Evolutionary conservation across 2,888 invertebrate species (phyloP).

Genomic region (Stenoptilia bipunctidactyla): DNA sequence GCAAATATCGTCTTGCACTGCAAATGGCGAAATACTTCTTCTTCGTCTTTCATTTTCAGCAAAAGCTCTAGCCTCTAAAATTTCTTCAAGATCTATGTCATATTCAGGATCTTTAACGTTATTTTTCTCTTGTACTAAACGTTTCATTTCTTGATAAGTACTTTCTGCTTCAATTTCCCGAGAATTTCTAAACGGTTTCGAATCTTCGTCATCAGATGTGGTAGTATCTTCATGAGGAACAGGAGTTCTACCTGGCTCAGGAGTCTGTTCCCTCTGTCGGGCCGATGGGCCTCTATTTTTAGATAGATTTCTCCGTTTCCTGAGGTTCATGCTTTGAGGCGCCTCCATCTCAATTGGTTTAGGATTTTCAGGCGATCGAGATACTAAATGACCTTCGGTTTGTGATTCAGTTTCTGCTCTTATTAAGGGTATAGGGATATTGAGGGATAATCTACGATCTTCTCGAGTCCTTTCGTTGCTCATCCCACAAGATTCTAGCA

Average conservation of each 20-base stretch:
- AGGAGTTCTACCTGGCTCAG: conserved; percentile 56
- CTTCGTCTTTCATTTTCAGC: conserved; percentile 57
- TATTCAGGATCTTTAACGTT: conserved; percentile 55
- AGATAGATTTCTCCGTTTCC: conserved; percentile 73
- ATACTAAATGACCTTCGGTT: conserved; percentile 32
- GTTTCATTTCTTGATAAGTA: conserved; percentile 62
- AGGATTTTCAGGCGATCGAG: conserved; percentile 30
- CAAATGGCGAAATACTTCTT: conserved; percentile 65
- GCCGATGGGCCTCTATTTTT: conserved; percentile 65
- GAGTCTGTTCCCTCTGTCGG: conserved; percentile 61
- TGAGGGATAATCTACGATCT: conserved; percentile 25
- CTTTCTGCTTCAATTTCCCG: conserved; percentile 61
- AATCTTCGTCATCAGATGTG: conserved; percentile 68
- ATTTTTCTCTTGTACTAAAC: conserved; percentile 49
- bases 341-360: conserved; percentile 33
- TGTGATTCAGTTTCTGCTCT: conserved; percentile 47
- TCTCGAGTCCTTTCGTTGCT: conserved; percentile 33
- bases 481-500: conserved; percentile 22
- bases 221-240: conserved; percentile 74
- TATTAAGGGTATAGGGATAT: conserved; percentile 38
- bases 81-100: conserved; percentile 53
- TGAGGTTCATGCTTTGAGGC: conserved; percentile 63
- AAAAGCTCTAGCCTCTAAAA: conserved; percentile 51
- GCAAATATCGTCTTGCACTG: conserved; percentile 42
- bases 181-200: conserved; percentile 33